Base-by-base conservation (phyloP, 1,140 invertebrate genomes). In the Drosophila melanica region DNA sequence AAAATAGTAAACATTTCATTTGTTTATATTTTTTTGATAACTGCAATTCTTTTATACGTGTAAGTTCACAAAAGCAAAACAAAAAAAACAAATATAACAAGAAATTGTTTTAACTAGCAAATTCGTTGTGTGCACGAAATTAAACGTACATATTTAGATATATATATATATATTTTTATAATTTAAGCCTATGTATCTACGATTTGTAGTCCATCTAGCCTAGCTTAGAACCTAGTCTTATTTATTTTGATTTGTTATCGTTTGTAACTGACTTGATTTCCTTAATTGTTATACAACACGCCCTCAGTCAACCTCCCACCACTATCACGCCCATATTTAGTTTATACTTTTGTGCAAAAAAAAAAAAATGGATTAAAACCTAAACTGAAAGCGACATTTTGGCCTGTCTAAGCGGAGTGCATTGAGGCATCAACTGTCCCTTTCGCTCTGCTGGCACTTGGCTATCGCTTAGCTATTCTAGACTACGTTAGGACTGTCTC, bases 181-280 rank as follows among this genome's bases (percentile, higher is more conserved):
- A 57, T 67, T 73, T 60, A 77, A 67, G 55, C 42, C 58, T 47
- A 71, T 57, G 16, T 44, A 53, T 64, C 58, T 50, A 53, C 66
- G 23, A 60, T 77, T 44, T 57, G 39, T 42, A 30, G 41, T n/a
- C 55, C 9, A 44, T 18, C 14, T 64, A 64, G 60, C 30, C 16
- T 72, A 62, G 63, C 45, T 62, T 63, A 62, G 41, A 45, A 11
- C 41, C 48, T 84, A 74, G 74, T 63, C 18, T 39, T 62, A 72
- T 79, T 76, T 65, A 58, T 75, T 76, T 64, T 64, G 48, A 72
- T 74, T 82, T 81, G 75, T 84, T 84, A 67, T 70, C 60, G 63
- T 84, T 81, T 82, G 79, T 81, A 69, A 81, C 42, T 44, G 47
- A 55, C 30, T 23, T 16, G 9, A 20, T 69, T 47, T 63, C 48